Evolutionary conservation across 2,888 invertebrate species (phyloP).

Genomic region (Perdita meconis): DNA sequence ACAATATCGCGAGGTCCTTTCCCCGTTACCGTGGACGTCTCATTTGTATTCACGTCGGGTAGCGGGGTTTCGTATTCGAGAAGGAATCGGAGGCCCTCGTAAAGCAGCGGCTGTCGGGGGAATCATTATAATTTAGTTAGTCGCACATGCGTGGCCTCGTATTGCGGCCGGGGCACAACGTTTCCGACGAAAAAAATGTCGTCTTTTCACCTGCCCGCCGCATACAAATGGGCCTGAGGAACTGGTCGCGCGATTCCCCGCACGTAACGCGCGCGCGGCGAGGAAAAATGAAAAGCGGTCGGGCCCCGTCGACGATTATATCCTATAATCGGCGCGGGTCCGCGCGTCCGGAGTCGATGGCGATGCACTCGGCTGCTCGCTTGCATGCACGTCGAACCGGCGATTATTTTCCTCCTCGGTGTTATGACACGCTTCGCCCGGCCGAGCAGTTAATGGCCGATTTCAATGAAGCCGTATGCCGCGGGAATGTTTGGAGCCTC

Average conservation of each 20-base stretch:
- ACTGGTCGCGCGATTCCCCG: conserved; percentile 22
- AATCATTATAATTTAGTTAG: conserved; percentile 65
- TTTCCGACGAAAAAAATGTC: conserved; percentile 17
- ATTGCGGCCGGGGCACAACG: not conserved
- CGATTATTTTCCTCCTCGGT: conserved; percentile 8
- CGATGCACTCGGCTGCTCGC: not conserved
- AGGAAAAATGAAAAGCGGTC: conserved; percentile 25
- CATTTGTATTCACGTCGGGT: conserved; percentile 57
- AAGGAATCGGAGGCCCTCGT: conserved; percentile 49
- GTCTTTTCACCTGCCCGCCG: conserved; percentile 47
- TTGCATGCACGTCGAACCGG: not conserved
- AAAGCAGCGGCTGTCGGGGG: conserved; percentile 37
- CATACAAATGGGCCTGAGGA: conserved; percentile 56
- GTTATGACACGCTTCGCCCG: not conserved
- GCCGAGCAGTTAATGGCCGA: not conserved
- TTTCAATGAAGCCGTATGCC: not conserved
- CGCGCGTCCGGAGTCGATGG: not conserved
- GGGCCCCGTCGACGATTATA: not conserved
- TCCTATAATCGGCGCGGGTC: conserved; percentile 28
- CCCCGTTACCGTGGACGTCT: conserved; percentile 21
- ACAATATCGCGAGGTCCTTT: conserved; percentile 5
- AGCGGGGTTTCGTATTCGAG: conserved; percentile 47
- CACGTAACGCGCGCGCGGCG: not conserved
- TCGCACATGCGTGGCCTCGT: conserved; percentile 27
- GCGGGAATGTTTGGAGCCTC: not conserved